phyloP scores from a whole-genome alignment of 2,113 vertebrate genomes.

The Pogonocichla stellata region DNA sequence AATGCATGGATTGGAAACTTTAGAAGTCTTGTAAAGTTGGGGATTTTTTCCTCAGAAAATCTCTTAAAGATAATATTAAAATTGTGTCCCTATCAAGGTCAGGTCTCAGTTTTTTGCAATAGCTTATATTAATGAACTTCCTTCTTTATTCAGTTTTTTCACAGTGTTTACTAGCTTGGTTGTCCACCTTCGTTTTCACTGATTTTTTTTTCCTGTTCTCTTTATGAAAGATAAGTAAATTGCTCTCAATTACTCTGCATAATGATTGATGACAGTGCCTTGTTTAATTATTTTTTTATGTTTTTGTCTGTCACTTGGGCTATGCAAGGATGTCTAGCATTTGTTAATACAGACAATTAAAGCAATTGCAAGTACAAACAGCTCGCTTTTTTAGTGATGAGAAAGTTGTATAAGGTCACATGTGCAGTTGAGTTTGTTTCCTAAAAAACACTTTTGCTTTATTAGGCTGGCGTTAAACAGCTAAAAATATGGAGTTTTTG shows the following conservation, averaged over 20 bases:
- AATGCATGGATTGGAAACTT: background rate
- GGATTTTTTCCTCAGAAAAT: background rate
- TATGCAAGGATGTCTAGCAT: background rate
- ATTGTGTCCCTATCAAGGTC: background rate
- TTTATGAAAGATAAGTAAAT: background rate
- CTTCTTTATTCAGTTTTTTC: background rate
- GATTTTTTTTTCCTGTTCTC: background rate
- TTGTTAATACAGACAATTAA: background rate
- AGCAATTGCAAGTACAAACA: background rate
- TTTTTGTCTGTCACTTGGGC: background rate
- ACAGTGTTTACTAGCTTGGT: background rate
- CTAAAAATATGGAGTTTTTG: background rate
- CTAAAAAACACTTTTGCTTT: background rate
- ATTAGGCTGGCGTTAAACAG: background rate
- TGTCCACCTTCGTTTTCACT: background rate
- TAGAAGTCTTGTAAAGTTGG: background rate
- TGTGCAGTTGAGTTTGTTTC: background rate
- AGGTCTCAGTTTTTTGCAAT: background rate
- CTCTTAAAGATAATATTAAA: background rate
- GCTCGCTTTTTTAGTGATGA: background rate
- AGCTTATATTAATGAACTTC: background rate
- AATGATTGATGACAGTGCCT: background rate
- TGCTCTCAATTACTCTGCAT: background rate
- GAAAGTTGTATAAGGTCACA: background rate
- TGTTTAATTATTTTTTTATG: background rate